Base-by-base conservation (phyloP, 2,113 vertebrate genomes). In the Willisornis vidua region DNA sequence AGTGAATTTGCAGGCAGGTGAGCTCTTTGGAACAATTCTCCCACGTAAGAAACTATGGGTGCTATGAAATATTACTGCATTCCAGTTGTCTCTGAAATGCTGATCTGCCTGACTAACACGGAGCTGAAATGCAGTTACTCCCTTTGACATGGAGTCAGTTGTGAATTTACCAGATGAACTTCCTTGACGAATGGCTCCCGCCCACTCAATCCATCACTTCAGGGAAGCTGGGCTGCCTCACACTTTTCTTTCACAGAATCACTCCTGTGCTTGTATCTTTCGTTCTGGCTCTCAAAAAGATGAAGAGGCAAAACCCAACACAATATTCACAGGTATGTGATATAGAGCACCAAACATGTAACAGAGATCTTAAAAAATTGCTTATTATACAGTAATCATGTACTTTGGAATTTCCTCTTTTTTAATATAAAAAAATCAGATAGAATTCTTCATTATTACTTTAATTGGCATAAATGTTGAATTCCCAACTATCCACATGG, bases 151-250 rank as follows among this genome's bases (percentile, higher is more conserved):
- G 39, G 35, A 92, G 77, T 93, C 94, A 75, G 52, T 7, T 52
- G 59, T 83, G 91, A 96, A 93, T 91, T 90, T 89, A 68, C 70
- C 80, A 95, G 72, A 76, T 88, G 75, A 97, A 92, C 84, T 92
- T 97, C 70, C 85, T 67, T 93, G 90, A 94, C 83, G 92, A 97
- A 96, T 57, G 74, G 49, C 88, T 95, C 76, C 78, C 83, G 58
- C 72, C 68, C 75, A 87, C 92, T 94, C 88, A 87, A 90, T 90
- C 83, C 72, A 80, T 90, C 91, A 88, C 80, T 92, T 90, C 71
- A 45, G 77, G 43, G 83, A 93, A 94, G 72, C 73, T 81, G 79
- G 65, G 79, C 31, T 90, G 59, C 57, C 80, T 90, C 51, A 41
- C 33, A 48, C 45, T 65, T 90, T 76, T 70, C 33, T 86, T 93